Conservation (phyloP, 2,888 invertebrate species). For the Drosophila anomalata region DNA sequence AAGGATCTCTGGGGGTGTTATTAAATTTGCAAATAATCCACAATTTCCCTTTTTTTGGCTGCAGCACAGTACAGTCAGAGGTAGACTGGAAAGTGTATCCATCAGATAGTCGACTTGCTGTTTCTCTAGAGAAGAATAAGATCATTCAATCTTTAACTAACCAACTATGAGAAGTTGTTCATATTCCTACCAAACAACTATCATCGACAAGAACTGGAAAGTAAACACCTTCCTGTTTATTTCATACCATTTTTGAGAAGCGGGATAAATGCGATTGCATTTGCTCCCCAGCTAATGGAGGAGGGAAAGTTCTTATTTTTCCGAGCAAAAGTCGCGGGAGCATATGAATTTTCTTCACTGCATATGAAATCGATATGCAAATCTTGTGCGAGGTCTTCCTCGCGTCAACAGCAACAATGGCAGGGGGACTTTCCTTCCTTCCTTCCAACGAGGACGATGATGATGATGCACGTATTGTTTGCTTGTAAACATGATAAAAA, state of each 20-base stretch:
- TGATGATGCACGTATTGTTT: slow-evolving; percentile 77
- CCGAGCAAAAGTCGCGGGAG: slow-evolving; percentile 28
- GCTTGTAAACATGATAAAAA: slow-evolving; percentile 79
- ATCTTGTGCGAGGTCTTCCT: slow-evolving; percentile 61
- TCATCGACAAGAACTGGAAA: slow-evolving; percentile 36
- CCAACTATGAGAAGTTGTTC: too few relatives aligned
- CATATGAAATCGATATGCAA: slow-evolving; percentile 78
- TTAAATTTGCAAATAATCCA: slow-evolving; percentile 71
- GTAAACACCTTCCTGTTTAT: slow-evolving; percentile 75
- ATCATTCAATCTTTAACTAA: too few relatives aligned
- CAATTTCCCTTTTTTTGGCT: slow-evolving; percentile 53
- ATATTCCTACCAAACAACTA: background rate
- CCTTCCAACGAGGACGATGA: slow-evolving; percentile 36
- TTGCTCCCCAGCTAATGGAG: slow-evolving; percentile 10
- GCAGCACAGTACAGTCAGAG: slow-evolving; percentile 54
- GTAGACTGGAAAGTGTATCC: background rate
- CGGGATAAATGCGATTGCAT: slow-evolving; percentile 27
- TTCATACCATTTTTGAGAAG: slow-evolving; percentile 58
- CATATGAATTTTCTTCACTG: slow-evolving; percentile 58
- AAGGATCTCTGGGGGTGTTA: slow-evolving; percentile 37
- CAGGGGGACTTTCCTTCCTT: slow-evolving; percentile 39
- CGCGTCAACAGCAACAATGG: slow-evolving; percentile 26
- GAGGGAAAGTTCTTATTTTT: background rate
- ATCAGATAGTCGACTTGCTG: background rate
- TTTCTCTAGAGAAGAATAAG: background rate